Conservation (phyloP, 2,888 invertebrate genomes). For the Yponomeuta plumbellus region DNA sequence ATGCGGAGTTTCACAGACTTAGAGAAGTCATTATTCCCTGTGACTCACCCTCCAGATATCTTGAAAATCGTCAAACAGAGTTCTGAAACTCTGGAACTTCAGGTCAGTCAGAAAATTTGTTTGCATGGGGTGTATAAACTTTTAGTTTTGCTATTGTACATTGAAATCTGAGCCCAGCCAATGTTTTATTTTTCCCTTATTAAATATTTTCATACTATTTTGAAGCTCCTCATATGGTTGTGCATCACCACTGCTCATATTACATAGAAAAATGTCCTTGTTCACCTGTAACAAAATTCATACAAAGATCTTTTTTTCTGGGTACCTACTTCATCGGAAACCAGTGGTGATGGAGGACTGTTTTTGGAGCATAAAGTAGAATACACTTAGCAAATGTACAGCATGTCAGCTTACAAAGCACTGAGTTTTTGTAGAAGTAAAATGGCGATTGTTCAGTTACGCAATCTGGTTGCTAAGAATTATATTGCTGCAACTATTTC, state of each 20-base stretch:
- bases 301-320: conserved; percentile 46
- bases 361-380: conserved; percentile 37
- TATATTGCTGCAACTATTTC: conserved; percentile 56
- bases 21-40: conserved; percentile 65
- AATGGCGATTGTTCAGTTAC: conserved; percentile 40
- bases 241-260: conserved; percentile 41
- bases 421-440: conserved; percentile 43
- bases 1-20: conserved; percentile 75
- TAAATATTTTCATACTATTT: no score
- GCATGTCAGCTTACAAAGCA: conserved; percentile 50
- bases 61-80: conserved; percentile 34
- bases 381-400: conserved; percentile 33
- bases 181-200: no score
- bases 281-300: not conserved
- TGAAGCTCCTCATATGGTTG: conserved; percentile 52
- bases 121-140: not conserved
- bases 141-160: not conserved
- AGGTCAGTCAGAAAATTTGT: conserved; percentile 42
- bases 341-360: conserved; percentile 62
- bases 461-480: conserved; percentile 40
- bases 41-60: conserved; percentile 38
- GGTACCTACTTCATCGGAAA: conserved; percentile 38
- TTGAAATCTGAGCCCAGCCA: not conserved
- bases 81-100: conserved; percentile 42
- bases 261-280: not conserved